Evolutionary conservation across 2,797 vertebrate species (phyloP).

Genomic region (Gallinago stenura): DNA sequence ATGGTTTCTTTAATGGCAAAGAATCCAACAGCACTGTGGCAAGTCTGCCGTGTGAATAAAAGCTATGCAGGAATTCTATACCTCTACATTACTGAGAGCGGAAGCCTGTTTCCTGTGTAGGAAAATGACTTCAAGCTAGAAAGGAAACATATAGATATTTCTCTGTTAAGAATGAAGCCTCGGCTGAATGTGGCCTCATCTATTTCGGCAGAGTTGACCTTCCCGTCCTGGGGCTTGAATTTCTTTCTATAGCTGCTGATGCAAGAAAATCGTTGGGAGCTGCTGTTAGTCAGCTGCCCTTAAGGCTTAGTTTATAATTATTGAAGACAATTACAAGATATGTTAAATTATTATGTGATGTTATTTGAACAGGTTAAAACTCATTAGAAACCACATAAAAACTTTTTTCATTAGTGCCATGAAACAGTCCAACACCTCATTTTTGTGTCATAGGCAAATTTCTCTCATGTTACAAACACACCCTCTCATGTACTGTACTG

Average conservation of each 20-base stretch:
- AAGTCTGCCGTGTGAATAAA: neutral
- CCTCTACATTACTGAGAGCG: neutral
- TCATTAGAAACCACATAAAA: constrained; percentile 66
- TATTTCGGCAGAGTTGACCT: neutral
- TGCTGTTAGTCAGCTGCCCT: constrained; percentile 55
- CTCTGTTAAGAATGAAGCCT: neutral
- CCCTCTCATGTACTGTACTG: neutral
- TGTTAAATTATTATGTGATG: constrained; percentile 36
- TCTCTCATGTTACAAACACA: neutral
- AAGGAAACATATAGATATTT: neutral
- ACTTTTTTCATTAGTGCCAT: neutral
- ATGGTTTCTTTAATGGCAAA: neutral
- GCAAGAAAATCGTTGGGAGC: neutral
- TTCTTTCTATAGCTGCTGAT: neutral
- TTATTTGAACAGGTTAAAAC: constrained; percentile 66
- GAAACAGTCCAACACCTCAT: neutral
- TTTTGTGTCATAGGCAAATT: constrained; percentile 42
- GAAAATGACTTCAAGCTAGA: neutral
- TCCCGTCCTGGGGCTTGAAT: neutral
- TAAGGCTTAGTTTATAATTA: constrained; percentile 49
- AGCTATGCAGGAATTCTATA: neutral
- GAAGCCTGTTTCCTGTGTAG: neutral
- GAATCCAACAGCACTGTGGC: neutral
- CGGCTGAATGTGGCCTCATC: neutral
- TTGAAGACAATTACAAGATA: constrained; percentile 53